Evolutionary conservation across 2,797 vertebrate genomes (phyloP).

Genomic region (Danio albolineatus): DNA sequence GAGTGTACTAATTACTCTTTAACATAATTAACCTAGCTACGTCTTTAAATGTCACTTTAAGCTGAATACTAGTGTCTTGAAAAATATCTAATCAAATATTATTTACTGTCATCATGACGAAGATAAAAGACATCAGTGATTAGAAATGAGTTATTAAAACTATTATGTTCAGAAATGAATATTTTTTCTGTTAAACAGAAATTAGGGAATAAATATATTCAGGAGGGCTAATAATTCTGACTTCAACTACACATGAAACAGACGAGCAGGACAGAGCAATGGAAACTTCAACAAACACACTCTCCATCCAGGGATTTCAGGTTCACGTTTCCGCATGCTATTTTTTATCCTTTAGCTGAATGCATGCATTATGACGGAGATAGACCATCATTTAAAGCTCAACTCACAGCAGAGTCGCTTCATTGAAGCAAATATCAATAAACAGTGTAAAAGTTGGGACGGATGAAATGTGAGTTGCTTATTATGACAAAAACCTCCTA

Average conservation of each 20-base stretch:
- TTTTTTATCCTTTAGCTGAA: slow-evolving; percentile 19
- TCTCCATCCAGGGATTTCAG: neutral
- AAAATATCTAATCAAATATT: too few relatives aligned
- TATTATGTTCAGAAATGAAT: too few relatives aligned
- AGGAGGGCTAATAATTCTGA: too few relatives aligned
- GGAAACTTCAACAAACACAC: neutral
- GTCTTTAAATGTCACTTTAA: too few relatives aligned
- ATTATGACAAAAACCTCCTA: slow-evolving; percentile 44
- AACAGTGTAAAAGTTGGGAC: neutral
- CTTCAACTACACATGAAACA: slow-evolving; percentile 23
- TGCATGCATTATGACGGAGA: slow-evolving; percentile 15
- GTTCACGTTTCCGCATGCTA: neutral
- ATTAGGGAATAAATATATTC: too few relatives aligned
- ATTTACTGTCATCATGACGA: too few relatives aligned
- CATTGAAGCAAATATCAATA: slow-evolving; percentile 26
- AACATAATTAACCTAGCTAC: too few relatives aligned
- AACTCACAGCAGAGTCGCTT: slow-evolving; percentile 4
- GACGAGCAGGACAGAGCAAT: slow-evolving; percentile 13
- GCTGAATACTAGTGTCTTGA: too few relatives aligned
- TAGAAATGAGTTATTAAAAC: too few relatives aligned
- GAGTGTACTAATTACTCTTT: too few relatives aligned
- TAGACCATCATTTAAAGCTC: slow-evolving; percentile 1
- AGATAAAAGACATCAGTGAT: too few relatives aligned
- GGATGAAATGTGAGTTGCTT: slow-evolving; percentile 11
- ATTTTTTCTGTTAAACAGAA: too few relatives aligned